phyloP scores from a whole-genome alignment of 2,113 vertebrate species.

The Macheiramphus alcinus region DNA sequence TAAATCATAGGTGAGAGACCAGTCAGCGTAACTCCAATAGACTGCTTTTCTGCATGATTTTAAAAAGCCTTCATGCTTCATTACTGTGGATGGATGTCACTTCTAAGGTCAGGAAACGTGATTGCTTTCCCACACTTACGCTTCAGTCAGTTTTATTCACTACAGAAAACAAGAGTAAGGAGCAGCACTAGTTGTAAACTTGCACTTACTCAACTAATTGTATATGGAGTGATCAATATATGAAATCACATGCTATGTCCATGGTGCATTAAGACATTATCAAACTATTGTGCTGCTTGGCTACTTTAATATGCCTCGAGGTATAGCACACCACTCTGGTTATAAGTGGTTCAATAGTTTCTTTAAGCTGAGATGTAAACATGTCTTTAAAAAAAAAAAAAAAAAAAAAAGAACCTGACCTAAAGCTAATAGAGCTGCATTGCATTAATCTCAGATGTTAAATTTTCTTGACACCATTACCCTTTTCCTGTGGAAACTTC shows the following conservation, averaged over 20 bases:
- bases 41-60: not conserved
- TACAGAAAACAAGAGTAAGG: not conserved
- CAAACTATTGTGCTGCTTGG: not conserved
- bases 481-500: constrained; percentile 27
- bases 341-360: not conserved
- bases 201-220: not conserved
- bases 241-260: not conserved
- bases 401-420: not conserved
- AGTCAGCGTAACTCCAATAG: not conserved
- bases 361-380: constrained; percentile 6
- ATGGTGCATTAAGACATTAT: not conserved
- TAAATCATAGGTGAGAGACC: not conserved
- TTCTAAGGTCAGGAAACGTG: not conserved
- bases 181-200: not conserved
- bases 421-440: not conserved
- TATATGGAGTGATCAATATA: not conserved
- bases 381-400: not conserved
- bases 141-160: not conserved
- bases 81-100: not conserved
- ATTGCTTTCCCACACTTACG: not conserved
- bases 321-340: not conserved
- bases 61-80: not conserved
- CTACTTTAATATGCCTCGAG: not conserved
- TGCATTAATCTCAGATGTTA: not conserved
- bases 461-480: constrained; percentile 24